Evolutionary conservation across 2,888 invertebrate genomes (phyloP), one percentile per base, ranked within the genome.

Genomic region (Sinohyriopsis cumingii): DNA sequence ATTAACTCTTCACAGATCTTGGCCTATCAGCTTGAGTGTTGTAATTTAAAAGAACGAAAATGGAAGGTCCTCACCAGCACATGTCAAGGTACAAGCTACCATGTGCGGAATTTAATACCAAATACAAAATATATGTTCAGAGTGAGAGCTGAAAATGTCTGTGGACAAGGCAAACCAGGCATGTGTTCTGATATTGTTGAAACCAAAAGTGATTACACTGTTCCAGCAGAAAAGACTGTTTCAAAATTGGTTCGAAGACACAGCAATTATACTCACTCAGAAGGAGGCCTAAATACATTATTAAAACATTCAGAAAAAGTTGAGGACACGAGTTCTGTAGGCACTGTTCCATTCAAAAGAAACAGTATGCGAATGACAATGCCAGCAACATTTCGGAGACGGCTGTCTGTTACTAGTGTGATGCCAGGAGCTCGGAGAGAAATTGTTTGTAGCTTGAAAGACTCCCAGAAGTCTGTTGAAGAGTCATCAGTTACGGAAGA

Each of bases 181-280:
- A 67, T 75, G 18, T 65, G 75, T 1, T 84, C 86, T 0, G 82
- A 82, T 94, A 59, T 77, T n/a, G 73, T 83, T 28, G 72, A 77
- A 55, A 85, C 86, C 3, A 77, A 76, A 63, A 64, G 70, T 5
- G 67, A 73, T 18, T 70, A 68, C 18, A 76, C 75, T 56, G 76
- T 69, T 60, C 63, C 70, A 15, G 77, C 77, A 61, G 77, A 74
- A 45, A 79, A 81, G 63, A 71, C 74, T 53, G 67, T 54, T 5
- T 63, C 69, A 24, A 80, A 77, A 67, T 65, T 82, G 19, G 77
- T 79, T 0, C 71, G 82, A 18, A 64, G 80, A 69, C 80, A 80
- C 56, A 82, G 81, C 69, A 77, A 79, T 67, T 77, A 79, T 67
- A 69, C 81, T 28, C 78, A 80, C 61, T 65, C 78, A 15, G 79